These are phyloP conservation scores for Monochamus alternatus DNA, from an alignment of 2,888 invertebrate species.

Conservation along the genomic window DNA sequence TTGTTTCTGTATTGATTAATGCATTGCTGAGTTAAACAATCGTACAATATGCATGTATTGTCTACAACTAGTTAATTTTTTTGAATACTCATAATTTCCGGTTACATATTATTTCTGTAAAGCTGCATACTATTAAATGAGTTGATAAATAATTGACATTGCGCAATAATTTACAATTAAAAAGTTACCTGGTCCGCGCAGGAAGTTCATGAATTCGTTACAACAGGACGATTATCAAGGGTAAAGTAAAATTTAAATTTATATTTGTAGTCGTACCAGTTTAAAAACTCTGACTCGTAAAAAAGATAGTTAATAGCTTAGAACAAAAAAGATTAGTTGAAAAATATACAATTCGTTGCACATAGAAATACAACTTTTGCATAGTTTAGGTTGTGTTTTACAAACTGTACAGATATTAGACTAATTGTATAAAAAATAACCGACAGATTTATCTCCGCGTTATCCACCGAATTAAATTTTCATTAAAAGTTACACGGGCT, in stretches of 20 bases:
- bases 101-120: background rate
- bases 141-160: background rate
- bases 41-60: no score
- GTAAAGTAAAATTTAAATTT: background rate
- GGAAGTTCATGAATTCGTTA: background rate
- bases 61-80: no score
- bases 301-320: no score
- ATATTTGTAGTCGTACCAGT: background rate
- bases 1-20: no score
- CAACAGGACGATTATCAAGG: background rate
- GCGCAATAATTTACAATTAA: background rate
- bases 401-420: background rate
- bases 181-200: background rate
- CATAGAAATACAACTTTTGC: no score
- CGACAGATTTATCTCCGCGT: background rate
- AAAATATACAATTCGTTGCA: no score
- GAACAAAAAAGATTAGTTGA: no score
- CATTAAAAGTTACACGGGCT: slow-evolving; percentile 16
- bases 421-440: background rate
- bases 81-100: background rate
- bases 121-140: background rate
- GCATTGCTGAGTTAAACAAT: no score
- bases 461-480: slow-evolving; percentile 14
- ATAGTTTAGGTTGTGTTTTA: no score
- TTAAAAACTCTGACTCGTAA: background rate